These are phyloP conservation scores for Drosophila miranda DNA, from an alignment of 1,140 invertebrate genomes.

Conservation along the genomic window DNA sequence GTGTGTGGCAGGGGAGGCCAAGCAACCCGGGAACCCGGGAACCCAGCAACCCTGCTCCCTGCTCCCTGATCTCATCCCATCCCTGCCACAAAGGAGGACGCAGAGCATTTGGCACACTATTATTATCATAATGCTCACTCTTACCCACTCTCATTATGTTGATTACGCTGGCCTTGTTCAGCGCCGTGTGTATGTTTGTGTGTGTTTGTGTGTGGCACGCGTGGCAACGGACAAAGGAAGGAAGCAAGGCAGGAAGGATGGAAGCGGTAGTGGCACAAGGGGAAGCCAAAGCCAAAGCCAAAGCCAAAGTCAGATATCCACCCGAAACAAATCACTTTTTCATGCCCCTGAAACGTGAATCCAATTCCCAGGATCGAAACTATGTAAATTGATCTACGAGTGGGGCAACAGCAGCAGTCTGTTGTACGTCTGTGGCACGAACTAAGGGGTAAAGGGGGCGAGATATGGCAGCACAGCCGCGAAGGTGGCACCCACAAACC, in stretches of 20 bases:
- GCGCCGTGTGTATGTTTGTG: slow-evolving; percentile 17
- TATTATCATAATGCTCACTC: slow-evolving; percentile 69
- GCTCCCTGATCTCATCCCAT: slow-evolving; percentile 16
- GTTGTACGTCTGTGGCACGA: no score
- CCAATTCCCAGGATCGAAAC: no score
- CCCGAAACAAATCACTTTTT: no score
- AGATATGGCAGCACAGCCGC: no score
- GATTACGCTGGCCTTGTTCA: slow-evolving; percentile 42
- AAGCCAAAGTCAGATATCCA: no score
- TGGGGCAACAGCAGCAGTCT: no score
- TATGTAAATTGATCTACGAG: no score
- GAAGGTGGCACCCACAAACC: no score
- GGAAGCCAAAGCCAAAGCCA: no score
- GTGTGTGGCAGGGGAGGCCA: neutral
- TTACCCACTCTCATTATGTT: slow-evolving; percentile 49
- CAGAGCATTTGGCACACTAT: slow-evolving; percentile 69
- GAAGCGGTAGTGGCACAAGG: neutral
- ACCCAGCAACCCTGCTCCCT: slow-evolving; percentile 41
- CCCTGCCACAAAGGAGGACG: slow-evolving; percentile 17
- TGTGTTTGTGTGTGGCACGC: slow-evolving; percentile 46
- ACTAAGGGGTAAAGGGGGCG: no score
- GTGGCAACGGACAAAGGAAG: slow-evolving; percentile 12
- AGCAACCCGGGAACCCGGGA: slow-evolving; percentile 38
- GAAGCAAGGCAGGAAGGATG: slow-evolving; percentile 11
- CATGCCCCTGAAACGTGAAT: no score